A percentile compares a stretch with the other conserved stretches of the same genome.
phyloP scores from a whole-genome alignment of 1,140 invertebrate species.

The Sesamia nonagrioides region DNA sequence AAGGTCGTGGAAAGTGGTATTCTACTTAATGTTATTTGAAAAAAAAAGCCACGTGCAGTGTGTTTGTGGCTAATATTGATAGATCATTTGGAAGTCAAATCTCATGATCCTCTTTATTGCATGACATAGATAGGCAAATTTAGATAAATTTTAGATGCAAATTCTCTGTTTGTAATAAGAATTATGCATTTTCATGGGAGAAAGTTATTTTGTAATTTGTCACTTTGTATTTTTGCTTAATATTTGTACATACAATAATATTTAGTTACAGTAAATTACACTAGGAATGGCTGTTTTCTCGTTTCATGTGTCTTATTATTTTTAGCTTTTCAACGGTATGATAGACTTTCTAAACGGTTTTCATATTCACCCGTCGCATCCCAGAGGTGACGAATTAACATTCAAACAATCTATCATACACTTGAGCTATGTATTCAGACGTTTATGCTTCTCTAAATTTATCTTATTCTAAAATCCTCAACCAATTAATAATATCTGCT shows the following conservation, averaged over 20 bases:
- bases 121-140: background rate
- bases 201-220: background rate
- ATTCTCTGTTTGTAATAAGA: background rate
- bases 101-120: background rate
- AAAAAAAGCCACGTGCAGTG: background rate
- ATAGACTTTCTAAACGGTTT: background rate
- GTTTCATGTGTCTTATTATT: no score
- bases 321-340: background rate
- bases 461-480: conserved; percentile 12
- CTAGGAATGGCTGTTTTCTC: no score
- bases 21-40: background rate
- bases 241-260: no score
- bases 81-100: conserved; percentile 11
- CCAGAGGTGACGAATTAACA: background rate
- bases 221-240: no score
- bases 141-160: conserved; percentile 5
- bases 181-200: background rate
- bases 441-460: background rate
- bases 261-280: no score
- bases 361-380: background rate
- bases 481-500: conserved; percentile 9
- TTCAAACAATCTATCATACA: conserved; percentile 11
- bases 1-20: conserved; percentile 12
- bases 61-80: background rate
- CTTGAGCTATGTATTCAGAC: background rate